phyloP scores from a whole-genome alignment of 2,888 invertebrate species.

The Caenorhabditis japonica region DNA sequence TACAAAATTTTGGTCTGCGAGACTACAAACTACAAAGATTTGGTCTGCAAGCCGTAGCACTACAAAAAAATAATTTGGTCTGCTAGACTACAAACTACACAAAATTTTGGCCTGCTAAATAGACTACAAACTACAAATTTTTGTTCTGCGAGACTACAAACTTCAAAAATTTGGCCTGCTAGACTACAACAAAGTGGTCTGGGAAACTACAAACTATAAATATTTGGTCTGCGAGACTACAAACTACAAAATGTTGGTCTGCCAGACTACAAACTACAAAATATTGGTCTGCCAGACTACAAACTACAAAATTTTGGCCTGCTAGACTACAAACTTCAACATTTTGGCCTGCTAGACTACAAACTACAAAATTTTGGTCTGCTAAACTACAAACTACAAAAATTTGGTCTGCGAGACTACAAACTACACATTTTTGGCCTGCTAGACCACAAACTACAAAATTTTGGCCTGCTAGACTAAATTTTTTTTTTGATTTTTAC shows the following conservation, averaged over 20 bases:
- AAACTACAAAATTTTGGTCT: constrained; percentile 4
- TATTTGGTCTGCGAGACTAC: not conserved
- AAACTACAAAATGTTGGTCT: not conserved
- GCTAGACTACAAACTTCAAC: not conserved
- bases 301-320: constrained; percentile 1
- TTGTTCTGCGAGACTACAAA: not conserved
- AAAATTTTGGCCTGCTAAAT: not conserved
- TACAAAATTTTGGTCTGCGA: not conserved
- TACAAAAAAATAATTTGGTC: not conserved
- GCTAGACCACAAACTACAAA: constrained; percentile 15
- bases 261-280: not conserved
- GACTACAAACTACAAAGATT: not conserved
- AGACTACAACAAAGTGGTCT: too few relatives aligned
- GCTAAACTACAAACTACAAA: not conserved
- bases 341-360: not conserved
- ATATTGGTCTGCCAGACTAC: constrained; percentile 8
- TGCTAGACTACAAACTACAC: not conserved
- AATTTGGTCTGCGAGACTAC: too few relatives aligned
- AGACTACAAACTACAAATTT: constrained; percentile 9
- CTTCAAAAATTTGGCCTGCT: not conserved
- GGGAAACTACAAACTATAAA: constrained; percentile 3
- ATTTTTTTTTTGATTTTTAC: too few relatives aligned
- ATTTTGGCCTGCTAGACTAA: too few relatives aligned
- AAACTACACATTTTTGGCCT: constrained; percentile 3
- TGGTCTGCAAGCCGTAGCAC: not conserved